phyloP scores from a whole-genome alignment of 1,140 invertebrate species.

The Tetragnatha versicolor region DNA sequence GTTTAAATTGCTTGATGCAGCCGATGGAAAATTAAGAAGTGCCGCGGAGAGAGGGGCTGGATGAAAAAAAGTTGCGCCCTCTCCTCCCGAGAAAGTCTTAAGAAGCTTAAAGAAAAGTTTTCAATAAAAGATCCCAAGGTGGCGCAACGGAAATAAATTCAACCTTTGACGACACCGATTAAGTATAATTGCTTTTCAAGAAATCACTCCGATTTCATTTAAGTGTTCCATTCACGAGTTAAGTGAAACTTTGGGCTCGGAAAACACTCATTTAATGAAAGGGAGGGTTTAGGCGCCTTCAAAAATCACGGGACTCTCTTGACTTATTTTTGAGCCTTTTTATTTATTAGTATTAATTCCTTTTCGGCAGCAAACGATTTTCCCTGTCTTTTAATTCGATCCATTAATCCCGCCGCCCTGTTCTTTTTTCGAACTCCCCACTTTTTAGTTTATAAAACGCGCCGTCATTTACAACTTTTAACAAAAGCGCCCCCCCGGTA shows the following conservation, averaged over 20 bases:
- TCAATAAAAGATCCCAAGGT: conserved; percentile 52
- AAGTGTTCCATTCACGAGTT: conserved; percentile 37
- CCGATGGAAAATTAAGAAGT: neutral
- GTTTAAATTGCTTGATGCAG: neutral
- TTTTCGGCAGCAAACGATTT: conserved; percentile 13
- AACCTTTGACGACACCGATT: conserved; percentile 53
- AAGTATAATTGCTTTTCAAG: conserved; percentile 54
- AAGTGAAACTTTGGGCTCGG: conserved; percentile 29
- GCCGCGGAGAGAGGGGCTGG: neutral
- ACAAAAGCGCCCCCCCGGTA: conserved; percentile 23
- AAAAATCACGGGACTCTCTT: conserved; percentile 47
- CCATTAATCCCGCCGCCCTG: conserved; percentile 32
- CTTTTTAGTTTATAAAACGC: conserved; percentile 54
- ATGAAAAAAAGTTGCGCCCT: neutral
- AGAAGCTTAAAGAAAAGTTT: conserved; percentile 55
- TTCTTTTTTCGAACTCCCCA: neutral
- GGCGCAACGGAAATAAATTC: conserved; percentile 49
- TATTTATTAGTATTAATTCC: neutral
- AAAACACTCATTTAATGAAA: conserved; percentile 49
- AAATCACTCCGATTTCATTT: conserved; percentile 52
- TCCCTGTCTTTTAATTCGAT: conserved; percentile 31
- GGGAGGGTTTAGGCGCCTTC: neutral
- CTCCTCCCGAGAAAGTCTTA: conserved; percentile 12
- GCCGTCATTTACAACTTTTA: conserved; percentile 53
- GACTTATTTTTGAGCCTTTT: conserved; percentile 48